Evolutionary conservation across 1,140 invertebrate species (phyloP).

Genomic region (Drosophila gunungcola): DNA sequence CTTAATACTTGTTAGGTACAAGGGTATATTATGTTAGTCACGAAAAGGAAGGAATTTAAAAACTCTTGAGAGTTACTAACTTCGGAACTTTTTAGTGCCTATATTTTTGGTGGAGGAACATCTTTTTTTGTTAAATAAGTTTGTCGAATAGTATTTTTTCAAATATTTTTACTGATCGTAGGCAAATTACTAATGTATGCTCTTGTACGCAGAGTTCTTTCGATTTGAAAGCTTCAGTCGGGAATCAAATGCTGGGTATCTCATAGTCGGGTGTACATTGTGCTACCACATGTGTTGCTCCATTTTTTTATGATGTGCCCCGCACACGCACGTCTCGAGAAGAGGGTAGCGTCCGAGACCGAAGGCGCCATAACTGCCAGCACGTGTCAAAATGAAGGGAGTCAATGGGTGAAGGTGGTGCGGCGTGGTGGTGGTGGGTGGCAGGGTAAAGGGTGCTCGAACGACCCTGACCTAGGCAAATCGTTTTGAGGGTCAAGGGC

Average conservation of each 20-base stretch:
- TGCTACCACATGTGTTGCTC: constrained; percentile 18
- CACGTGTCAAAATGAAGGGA: constrained; percentile 72
- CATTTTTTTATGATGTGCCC: constrained; percentile 65
- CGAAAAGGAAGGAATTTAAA: no score
- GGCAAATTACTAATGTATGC: not conserved
- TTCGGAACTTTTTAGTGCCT: no score
- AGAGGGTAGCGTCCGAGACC: constrained; percentile 38
- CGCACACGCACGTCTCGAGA: constrained; percentile 46
- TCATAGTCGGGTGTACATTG: not conserved
- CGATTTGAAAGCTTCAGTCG: not conserved
- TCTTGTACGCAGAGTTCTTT: not conserved
- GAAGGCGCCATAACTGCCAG: constrained; percentile 76
- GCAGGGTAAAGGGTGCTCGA: constrained; percentile 10
- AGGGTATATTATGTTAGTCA: not conserved
- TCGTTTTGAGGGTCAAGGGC: constrained; percentile 78
- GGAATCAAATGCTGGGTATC: constrained; percentile 8
- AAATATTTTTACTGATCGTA: no score
- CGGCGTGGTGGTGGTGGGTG: not conserved
- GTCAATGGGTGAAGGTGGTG: constrained; percentile 21
- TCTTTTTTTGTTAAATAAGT: no score
- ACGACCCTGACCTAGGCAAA: constrained; percentile 78
- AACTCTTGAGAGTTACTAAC: no score
- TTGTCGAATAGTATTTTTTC: no score
- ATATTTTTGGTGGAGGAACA: no score
- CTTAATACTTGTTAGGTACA: not conserved